Evolutionary conservation across 2,797 vertebrate genomes (phyloP), one percentile per base, ranked within the genome.

Genomic region (Sebastes trivittatus): DNA sequence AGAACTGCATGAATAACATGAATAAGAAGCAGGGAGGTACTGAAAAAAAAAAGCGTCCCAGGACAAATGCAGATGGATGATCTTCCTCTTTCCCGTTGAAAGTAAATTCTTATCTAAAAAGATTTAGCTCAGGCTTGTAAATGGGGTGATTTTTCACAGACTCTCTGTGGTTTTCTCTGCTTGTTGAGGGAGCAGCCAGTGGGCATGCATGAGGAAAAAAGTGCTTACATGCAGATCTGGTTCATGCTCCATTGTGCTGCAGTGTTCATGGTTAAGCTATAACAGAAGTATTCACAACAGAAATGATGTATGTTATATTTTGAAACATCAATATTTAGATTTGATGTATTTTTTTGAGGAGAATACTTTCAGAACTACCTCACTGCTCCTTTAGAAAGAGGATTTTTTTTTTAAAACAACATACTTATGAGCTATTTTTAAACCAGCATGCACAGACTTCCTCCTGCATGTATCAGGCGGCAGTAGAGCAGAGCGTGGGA

Each of bases 131-230:
- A 54, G 11, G 32, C 10, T 49, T 55, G 27, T 46, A 60, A 49
- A 66, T 66, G 11, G 18, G n/a, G 4, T 1, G 36, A 2, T 29
- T 64, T 30, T 23, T 36, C 18, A 27, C 14, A 10, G 11, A 61
- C 25, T 60, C 32, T 63, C 7, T n/a, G 46, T 29, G 49, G n/a
- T 23, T 72, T 72, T 55, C 22, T 78, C 16, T 36, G 52, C 34
- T 59, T 55, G 30, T 27, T 61, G 7, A 71, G 38, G 25, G 78
- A 71, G 58, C n/a, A 71, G 58, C n/a, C 23, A 3, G 16, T 32
- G 78, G 78, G 76, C 76, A 73, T 68, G 75, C 81, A 70, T 38
- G 60, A 11, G 72, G 70, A 85, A 78, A 66, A 64, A 46, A 49
- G 72, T 38, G 62, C 79, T 65, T 62, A 30, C 30, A 49, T 74